Percentiles rank a stretch among this genome's conserved stretches.
phyloP scores from a whole-genome alignment of 2,888 invertebrate genomes.

The Thecophora atra region DNA sequence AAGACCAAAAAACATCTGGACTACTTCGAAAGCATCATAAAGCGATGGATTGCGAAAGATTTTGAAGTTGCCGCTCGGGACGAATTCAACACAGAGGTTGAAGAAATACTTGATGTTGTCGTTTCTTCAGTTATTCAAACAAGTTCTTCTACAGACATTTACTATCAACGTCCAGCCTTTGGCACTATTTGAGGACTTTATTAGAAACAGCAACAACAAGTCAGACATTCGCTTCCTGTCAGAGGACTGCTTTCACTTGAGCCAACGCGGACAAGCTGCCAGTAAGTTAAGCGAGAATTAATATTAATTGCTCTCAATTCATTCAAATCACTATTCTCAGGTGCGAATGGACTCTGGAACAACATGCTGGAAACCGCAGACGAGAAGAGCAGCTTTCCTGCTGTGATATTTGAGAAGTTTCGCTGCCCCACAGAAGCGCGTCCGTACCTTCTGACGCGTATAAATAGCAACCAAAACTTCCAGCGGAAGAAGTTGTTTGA shows the following conservation, averaged over 20 bases:
- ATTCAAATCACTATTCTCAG: conserved; percentile 49
- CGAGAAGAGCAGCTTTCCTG: conserved; percentile 62
- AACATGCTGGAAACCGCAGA: conserved; percentile 70
- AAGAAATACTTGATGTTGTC: background rate
- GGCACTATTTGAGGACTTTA: conserved; percentile 65
- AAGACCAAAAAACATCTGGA: conserved; percentile 54
- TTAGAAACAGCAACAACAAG: conserved; percentile 61
- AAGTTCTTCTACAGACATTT: conserved; percentile 67
- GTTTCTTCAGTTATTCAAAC: background rate
- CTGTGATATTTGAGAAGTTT: conserved; percentile 54
- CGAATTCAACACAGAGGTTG: conserved; percentile 62
- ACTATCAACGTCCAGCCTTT: conserved; percentile 70
- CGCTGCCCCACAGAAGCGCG: conserved; percentile 58
- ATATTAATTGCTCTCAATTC: background rate
- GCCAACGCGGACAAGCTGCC: conserved; percentile 70
- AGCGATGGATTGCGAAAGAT: conserved; percentile 69
- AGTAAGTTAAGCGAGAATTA: conserved; percentile 57
- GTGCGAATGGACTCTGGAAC: conserved; percentile 71
- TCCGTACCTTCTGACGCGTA: conserved; percentile 60
- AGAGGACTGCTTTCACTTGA: conserved; percentile 73
- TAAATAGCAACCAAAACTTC: conserved; percentile 54
- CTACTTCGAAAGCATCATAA: conserved; percentile 67
- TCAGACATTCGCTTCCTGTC: conserved; percentile 69
- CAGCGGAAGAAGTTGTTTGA: no score
- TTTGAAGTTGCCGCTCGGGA: conserved; percentile 66